These are phyloP conservation scores for Pemphigus obesinymphae DNA, from an alignment of 1,140 invertebrate genomes.

Conservation along the genomic window DNA sequence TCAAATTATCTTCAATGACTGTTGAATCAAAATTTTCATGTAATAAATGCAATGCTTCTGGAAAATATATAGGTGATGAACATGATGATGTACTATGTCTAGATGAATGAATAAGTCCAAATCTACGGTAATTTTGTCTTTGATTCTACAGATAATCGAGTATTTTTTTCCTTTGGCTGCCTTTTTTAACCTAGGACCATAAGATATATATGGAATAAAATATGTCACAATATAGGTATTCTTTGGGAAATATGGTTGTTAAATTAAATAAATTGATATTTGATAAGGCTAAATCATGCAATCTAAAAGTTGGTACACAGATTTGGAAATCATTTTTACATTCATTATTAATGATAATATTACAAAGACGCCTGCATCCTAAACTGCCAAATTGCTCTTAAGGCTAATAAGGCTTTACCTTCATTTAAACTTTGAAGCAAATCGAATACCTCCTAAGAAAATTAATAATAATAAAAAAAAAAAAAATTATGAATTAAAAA, in stretches of 20 bases:
- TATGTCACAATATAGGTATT: neutral
- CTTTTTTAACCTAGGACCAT: neutral
- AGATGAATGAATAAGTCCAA: neutral
- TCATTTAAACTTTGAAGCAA: neutral
- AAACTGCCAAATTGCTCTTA: neutral
- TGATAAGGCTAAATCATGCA: neutral
- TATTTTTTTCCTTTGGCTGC: neutral
- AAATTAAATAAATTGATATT: no score
- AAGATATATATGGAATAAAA: neutral
- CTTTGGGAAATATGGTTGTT: neutral
- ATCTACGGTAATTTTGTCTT: neutral
- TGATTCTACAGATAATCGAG: neutral
- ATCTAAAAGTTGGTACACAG: neutral
- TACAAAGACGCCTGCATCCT: neutral
- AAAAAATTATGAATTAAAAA: no score
- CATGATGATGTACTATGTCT: neutral
- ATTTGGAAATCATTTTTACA: no score
- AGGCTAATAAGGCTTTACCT: no score
- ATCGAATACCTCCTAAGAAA: neutral
- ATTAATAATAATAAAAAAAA: no score
- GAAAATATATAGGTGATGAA: neutral
- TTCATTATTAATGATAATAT: neutral
- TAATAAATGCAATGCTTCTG: neutral
- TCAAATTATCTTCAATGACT: neutral
- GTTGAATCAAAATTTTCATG: neutral